Base-by-base conservation (phyloP, 2,888 invertebrate species). In the Conchocele bisecta region DNA sequence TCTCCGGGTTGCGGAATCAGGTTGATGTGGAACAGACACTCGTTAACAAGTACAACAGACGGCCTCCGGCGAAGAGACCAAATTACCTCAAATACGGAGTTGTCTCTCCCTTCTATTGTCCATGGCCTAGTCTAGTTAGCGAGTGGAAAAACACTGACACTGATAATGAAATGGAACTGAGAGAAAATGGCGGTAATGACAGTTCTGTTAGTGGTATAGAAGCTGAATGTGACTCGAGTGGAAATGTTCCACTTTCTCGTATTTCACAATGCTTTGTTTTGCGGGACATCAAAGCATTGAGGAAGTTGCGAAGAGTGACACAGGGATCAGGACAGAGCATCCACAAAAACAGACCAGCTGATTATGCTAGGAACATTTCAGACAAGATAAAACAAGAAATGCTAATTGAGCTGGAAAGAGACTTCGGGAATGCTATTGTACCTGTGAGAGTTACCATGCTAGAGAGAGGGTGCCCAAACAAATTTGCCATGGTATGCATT, bases 61-160 rank as follows among this genome's bases (percentile, higher is more conserved):
- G 87, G 79, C 97, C 98, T 11, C 96, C 97, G 5, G 95, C 95
- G 82, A 97, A 96, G 91, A 93, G 98, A 69, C 94, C 94, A 0
- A 98, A 97, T 91, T 97, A 94, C 88, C 92, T 93, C 1, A 97
- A 96, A 90, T 92, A 96, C 42, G 95, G 94, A 2, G 94, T 96
- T 41, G 92, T 93, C 4, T 94, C 94, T 83, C 98, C 98, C 0
- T 97, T 97, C 88, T 91, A 90, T 54, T 95, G 94, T 82, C 94
- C 95, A 4, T 97, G 97, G 95, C 33, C 59, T 3, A 57, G 77
- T 50, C 75, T 91, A 7, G 70, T 88, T 1, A 50, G 68, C 4
- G 82, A 82, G n/a, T 89, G 89, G 89, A 17, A 31, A 20, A 39
- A 42, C 3, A 22, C 28, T 26, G 37, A 56, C 13, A 33, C 35